These are phyloP conservation scores for Australoheros scitulus DNA, from an alignment of 2,113 vertebrate genomes.

Conservation along the genomic window DNA sequence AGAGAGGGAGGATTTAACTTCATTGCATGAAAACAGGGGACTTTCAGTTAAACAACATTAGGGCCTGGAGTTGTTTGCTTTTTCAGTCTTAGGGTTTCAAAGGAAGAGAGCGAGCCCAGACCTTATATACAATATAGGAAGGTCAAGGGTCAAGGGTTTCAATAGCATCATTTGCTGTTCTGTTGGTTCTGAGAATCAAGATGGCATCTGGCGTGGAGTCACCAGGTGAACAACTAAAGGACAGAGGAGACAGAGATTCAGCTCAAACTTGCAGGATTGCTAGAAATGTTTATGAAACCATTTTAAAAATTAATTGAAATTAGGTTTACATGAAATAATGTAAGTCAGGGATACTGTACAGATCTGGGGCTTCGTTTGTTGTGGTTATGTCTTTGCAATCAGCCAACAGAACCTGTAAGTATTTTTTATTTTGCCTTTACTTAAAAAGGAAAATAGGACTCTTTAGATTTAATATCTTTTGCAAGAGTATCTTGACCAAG, in stretches of 20 bases:
- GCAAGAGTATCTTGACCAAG: background rate
- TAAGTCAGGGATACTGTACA: no score
- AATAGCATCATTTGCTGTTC: slow-evolving; percentile 63
- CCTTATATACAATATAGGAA: slow-evolving; percentile 55
- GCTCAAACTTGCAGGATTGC: background rate
- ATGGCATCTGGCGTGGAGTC: slow-evolving; percentile 40
- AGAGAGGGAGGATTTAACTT: background rate
- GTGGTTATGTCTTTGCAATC: background rate
- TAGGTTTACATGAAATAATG: background rate
- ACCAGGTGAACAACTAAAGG: slow-evolving; percentile 9
- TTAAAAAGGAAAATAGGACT: background rate
- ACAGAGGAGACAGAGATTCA: background rate
- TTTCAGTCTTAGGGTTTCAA: slow-evolving; percentile 67
- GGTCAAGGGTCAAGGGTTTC: slow-evolving; percentile 69
- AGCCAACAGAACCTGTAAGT: background rate
- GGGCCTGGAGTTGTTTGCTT: slow-evolving; percentile 67
- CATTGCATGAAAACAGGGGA: background rate
- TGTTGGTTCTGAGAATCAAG: slow-evolving; percentile 24
- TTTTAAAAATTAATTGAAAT: background rate
- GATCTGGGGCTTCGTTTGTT: background rate
- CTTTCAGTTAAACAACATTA: slow-evolving; percentile 25
- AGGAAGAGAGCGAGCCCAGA: slow-evolving; percentile 63
- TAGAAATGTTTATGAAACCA: background rate
- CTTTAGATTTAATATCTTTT: background rate
- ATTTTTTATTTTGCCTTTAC: no score